phyloP scores from a whole-genome alignment of 2,888 invertebrate species.

The Limulus polyphemus region DNA sequence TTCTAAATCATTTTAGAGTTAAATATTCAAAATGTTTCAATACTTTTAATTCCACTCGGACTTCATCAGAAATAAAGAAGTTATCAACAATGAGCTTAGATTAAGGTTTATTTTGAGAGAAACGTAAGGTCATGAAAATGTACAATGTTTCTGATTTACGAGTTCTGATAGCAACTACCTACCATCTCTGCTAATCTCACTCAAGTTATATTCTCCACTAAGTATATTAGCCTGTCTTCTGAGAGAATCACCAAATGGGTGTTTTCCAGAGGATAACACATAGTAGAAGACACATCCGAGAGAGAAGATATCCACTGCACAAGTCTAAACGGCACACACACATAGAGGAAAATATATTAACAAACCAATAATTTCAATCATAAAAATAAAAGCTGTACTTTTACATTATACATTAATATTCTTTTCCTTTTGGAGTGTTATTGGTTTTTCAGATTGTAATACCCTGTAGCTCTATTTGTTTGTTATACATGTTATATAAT shows the following conservation, averaged over 20 bases:
- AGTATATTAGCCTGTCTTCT: constrained; percentile 81
- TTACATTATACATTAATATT: neutral
- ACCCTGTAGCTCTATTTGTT: too few species aligned
- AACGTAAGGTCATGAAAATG: too few species aligned
- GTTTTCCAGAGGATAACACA: constrained; percentile 72
- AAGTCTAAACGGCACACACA: constrained; percentile 48
- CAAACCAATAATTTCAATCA: neutral
- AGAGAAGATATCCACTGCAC: constrained; percentile 91
- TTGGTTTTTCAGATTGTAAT: too few species aligned
- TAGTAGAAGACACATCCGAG: constrained; percentile 95
- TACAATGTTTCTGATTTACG: too few species aligned
- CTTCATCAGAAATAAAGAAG: too few species aligned
- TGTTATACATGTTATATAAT: too few species aligned
- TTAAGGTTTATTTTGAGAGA: too few species aligned
- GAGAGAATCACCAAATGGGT: constrained; percentile 84
- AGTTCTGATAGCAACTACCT: neutral
- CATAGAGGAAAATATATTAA: neutral
- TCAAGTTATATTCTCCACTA: constrained; percentile 38
- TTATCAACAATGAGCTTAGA: too few species aligned
- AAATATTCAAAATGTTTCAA: too few species aligned
- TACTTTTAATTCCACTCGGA: too few species aligned
- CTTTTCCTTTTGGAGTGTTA: constrained; percentile 13
- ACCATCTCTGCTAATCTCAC: constrained; percentile 15
- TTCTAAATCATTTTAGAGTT: too few species aligned
- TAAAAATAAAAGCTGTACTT: neutral